Evolutionary conservation across 2,888 invertebrate genomes (phyloP).

Genomic region (Nasonia oneida): DNA sequence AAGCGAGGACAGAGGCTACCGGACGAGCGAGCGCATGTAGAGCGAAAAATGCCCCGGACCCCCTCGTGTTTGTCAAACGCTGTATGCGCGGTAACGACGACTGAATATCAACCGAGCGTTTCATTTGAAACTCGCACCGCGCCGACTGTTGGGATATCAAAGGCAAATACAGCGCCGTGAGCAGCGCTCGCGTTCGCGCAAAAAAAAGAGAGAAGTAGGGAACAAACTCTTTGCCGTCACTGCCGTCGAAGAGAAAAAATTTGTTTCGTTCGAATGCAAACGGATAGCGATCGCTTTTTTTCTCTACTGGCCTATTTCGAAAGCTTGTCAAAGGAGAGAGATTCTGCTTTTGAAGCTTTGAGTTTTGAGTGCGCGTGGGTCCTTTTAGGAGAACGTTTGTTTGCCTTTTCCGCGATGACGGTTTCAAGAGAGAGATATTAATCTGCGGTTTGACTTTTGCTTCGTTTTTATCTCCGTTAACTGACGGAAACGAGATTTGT

Average conservation of each 20-base stretch:
- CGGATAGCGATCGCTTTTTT: not conserved
- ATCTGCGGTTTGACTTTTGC: constrained; percentile 4
- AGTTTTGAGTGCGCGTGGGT: not conserved
- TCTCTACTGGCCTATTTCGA: not conserved
- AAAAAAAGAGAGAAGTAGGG: not conserved
- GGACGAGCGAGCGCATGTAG: constrained; percentile 10
- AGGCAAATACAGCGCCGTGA: constrained; percentile 11
- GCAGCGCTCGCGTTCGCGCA: not conserved
- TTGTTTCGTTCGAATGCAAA: constrained; percentile 9
- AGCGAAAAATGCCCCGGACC: not conserved
- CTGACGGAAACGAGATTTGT: not conserved
- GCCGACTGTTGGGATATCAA: constrained; percentile 15
- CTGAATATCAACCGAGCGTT: constrained; percentile 20
- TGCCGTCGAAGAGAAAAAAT: not conserved
- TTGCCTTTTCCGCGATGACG: not conserved
- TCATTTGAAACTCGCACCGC: constrained; percentile 20
- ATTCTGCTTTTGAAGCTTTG: constrained; percentile 32
- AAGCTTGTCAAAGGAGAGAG: constrained; percentile 11
- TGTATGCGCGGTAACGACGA: not conserved
- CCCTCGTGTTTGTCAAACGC: constrained; percentile 46
- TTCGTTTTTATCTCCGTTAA: not conserved
- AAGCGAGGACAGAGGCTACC: not conserved
- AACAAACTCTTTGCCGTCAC: not conserved
- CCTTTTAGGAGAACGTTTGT: not conserved
- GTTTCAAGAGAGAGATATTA: not conserved